Evolutionary conservation across 23 tunicate species (phyloP).

Genomic region (Trididemnum clinides): DNA sequence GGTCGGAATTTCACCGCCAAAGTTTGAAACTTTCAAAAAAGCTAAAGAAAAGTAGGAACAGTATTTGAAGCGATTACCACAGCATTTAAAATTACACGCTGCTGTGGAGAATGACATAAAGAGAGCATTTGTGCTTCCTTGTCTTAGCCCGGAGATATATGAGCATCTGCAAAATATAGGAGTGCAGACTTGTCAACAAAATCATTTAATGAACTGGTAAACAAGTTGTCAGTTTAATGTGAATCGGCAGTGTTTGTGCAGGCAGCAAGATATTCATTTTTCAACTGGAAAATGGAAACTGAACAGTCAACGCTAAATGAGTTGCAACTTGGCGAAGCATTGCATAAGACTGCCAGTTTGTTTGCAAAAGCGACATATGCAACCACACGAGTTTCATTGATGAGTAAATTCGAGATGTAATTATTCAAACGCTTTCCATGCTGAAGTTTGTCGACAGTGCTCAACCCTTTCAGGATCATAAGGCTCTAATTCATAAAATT

Average conservation of each 20-base stretch:
- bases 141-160: constrained; percentile 9
- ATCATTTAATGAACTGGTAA: neutral
- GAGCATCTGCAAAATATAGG: neutral
- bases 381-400: neutral
- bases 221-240: neutral
- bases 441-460: neutral
- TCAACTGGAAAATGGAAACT: neutral
- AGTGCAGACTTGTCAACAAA: neutral
- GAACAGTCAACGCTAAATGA: constrained; percentile 4
- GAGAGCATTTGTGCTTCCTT: neutral
- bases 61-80: neutral
- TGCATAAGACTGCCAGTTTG: neutral
- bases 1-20: neutral
- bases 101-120: neutral
- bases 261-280: neutral
- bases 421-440: constrained; percentile 7
- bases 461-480: no score
- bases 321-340: neutral
- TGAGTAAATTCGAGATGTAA: constrained; percentile 6
- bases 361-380: constrained; percentile 13
- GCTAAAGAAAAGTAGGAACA: constrained; percentile 18
- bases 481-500: no score
- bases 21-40: neutral
- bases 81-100: neutral
- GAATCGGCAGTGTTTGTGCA: neutral